Evolutionary conservation across 2,888 invertebrate genomes (phyloP).

Genomic region (Morpho helenor): DNA sequence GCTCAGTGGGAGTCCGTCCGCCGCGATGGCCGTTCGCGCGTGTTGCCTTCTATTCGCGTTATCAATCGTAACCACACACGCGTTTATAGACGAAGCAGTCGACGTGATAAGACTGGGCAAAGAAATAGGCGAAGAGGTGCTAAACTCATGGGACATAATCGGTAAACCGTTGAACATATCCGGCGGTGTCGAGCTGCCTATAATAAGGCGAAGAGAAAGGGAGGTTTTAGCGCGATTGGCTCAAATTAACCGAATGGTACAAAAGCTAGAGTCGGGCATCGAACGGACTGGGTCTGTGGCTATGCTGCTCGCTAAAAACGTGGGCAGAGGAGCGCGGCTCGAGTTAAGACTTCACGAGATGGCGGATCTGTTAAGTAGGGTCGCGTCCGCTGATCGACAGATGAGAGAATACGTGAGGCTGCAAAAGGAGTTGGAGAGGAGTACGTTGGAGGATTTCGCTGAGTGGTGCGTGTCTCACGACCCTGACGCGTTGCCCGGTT

Average conservation of each 20-base stretch:
- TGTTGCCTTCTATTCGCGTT: slow-evolving; percentile 47
- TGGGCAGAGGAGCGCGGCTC: slow-evolving; percentile 62
- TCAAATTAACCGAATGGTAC: slow-evolving; percentile 50
- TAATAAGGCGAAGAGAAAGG: slow-evolving; percentile 80
- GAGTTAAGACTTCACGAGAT: slow-evolving; percentile 82
- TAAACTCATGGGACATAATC: slow-evolving; percentile 82
- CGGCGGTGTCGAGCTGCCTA: slow-evolving; percentile 78
- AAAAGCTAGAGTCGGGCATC: slow-evolving; percentile 47
- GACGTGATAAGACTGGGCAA: slow-evolving; percentile 80
- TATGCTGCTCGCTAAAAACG: slow-evolving; percentile 57
- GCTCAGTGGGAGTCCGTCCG: slow-evolving; percentile 58
- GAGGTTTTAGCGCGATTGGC: slow-evolving; percentile 75
- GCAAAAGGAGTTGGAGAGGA: slow-evolving; percentile 76
- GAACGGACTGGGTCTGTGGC: slow-evolving; percentile 50
- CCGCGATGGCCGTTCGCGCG: slow-evolving; percentile 58
- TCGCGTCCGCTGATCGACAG: slow-evolving; percentile 78
- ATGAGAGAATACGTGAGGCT: slow-evolving; percentile 80
- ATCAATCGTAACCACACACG: slow-evolving; percentile 48
- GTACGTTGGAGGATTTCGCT: slow-evolving; percentile 86
- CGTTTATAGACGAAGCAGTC: slow-evolving; percentile 78
- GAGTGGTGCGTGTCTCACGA: slow-evolving; percentile 84
- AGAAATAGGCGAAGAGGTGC: slow-evolving; percentile 79
- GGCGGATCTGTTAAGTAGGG: slow-evolving; percentile 77
- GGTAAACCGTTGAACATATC: slow-evolving; percentile 75
- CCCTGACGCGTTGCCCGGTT: slow-evolving; percentile 80